Evolutionary conservation across 1,140 invertebrate genomes (phyloP).

Genomic region (Spodoptera litura): DNA sequence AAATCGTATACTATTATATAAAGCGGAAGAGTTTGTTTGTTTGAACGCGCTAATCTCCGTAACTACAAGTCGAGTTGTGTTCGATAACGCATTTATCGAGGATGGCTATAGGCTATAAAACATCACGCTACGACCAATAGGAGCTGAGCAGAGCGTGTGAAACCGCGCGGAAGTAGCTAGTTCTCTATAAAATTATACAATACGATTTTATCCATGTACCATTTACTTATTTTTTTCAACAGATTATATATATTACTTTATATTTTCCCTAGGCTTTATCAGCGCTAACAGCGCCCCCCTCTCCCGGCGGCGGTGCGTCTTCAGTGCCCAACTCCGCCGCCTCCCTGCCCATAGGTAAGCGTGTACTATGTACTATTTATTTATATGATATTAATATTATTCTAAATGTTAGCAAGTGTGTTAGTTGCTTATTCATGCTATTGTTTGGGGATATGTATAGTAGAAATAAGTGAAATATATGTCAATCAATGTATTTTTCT

Average conservation of each 20-base stretch:
- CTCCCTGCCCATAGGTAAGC: constrained; percentile 78
- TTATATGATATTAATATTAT: neutral
- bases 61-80: no score
- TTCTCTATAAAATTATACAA: no score
- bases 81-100: no score
- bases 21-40: no score
- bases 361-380: neutral
- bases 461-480: neutral
- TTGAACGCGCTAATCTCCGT: no score
- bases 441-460: neutral
- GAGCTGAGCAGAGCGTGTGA: no score
- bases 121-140: no score
- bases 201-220: no score
- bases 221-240: no score
- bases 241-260: neutral
- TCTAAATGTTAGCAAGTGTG: constrained; percentile 26
- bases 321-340: constrained; percentile 78
- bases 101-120: no score
- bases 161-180: no score
- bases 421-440: constrained; percentile 13
- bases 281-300: constrained; percentile 75
- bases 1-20: no score
- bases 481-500: neutral
- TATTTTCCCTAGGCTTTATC: constrained; percentile 66
- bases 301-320: constrained; percentile 73